Percentiles rank a stretch among this genome's conserved stretches.
Conservation (phyloP, 2,113 vertebrate genomes). For the Limanda limanda region DNA sequence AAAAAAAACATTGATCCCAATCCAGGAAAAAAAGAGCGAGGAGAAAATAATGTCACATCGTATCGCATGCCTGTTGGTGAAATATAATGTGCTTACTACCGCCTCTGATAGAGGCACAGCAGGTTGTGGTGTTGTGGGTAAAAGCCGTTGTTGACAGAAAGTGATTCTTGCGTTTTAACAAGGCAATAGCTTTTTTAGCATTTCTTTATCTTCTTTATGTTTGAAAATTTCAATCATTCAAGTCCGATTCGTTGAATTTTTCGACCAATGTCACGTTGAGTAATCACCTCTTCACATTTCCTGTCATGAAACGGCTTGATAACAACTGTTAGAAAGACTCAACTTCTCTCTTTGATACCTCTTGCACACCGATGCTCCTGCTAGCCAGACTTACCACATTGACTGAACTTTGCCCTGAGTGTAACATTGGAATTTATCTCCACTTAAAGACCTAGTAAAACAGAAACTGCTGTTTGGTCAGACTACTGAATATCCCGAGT, state of each 20-base stretch:
- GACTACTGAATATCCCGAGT: constrained; percentile 11
- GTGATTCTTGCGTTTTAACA: constrained; percentile 25
- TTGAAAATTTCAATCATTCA: background rate
- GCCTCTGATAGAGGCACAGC: constrained; percentile 35
- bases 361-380: background rate
- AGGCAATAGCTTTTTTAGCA: constrained; percentile 21
- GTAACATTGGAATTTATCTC: constrained; percentile 13
- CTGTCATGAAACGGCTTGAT: background rate
- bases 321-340: background rate
- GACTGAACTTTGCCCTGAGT: constrained; percentile 25
- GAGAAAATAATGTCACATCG: constrained; percentile 65
- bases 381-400: constrained; percentile 25
- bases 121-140: constrained; percentile 42
- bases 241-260: constrained; percentile 18
- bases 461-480: constrained; percentile 13
- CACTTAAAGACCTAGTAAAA: constrained; percentile 18
- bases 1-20: constrained; percentile 57
- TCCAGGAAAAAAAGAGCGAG: constrained; percentile 69
- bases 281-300: background rate
- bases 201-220: background rate
- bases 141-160: constrained; percentile 54
- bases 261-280: background rate
- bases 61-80: constrained; percentile 49
- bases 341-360: background rate
- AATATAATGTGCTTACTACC: constrained; percentile 60